Conservation (phyloP, 1,140 invertebrate genomes). For the Pseudachorutes palmiensis region DNA sequence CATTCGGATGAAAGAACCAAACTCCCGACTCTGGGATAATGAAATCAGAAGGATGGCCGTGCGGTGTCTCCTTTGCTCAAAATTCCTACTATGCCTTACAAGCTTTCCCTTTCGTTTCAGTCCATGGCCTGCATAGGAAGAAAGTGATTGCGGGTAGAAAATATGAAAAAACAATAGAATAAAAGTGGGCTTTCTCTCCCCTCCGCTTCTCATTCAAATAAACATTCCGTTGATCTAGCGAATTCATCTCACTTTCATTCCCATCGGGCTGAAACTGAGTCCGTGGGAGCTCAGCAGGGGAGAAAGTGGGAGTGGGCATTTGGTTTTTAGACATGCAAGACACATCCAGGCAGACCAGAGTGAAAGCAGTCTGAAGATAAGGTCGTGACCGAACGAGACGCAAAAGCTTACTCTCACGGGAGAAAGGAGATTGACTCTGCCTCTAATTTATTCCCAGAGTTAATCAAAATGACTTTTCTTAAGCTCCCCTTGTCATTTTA, state of each 20-base stretch:
- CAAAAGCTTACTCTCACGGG: neutral
- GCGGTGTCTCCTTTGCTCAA: no score
- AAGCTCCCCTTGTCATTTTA: slow-evolving; percentile 6
- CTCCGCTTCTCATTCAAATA: no score
- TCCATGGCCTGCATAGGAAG: no score
- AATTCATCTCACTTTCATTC: slow-evolving; percentile 5
- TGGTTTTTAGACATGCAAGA: no score
- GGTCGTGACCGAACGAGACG: neutral
- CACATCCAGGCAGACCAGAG: neutral
- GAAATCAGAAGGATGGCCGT: neutral
- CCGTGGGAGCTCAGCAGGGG: no score
- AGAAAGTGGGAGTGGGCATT: no score
- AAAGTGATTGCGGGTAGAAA: no score
- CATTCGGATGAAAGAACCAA: slow-evolving; percentile 7
- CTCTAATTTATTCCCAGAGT: slow-evolving; percentile 10
- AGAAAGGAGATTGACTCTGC: slow-evolving; percentile 6
- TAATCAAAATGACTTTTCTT: slow-evolving; percentile 12
- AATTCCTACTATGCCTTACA: no score
- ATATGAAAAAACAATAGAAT: neutral
- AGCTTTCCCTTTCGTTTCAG: no score
- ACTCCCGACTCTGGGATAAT: neutral
- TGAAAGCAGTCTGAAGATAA: neutral
- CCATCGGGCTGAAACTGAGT: neutral
- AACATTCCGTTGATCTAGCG: neutral
- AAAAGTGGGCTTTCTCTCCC: no score